Evolutionary conservation across 2,113 vertebrate genomes (phyloP).

Genomic region (Rhinopomastus cyanomelas): DNA sequence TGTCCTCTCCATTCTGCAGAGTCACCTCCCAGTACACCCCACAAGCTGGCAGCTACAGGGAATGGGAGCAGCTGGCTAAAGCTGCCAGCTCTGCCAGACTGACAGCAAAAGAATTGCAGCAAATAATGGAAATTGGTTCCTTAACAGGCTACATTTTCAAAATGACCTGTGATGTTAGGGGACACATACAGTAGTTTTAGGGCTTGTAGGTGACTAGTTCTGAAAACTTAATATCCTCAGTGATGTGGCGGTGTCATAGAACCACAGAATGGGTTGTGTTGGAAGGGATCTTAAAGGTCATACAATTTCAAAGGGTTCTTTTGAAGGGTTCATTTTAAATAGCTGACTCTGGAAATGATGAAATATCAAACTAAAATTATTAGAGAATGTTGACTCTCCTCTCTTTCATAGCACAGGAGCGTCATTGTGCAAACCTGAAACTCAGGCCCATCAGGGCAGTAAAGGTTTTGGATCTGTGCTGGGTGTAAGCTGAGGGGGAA

Average conservation of each 20-base stretch:
- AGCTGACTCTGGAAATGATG: not conserved
- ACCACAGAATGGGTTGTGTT: no score
- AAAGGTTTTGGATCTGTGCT: not conserved
- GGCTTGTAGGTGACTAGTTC: not conserved
- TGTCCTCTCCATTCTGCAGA: not conserved
- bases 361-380: not conserved
- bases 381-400: not conserved
- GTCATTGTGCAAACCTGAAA: not conserved
- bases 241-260: no score
- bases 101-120: not conserved
- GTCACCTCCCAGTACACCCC: not conserved
- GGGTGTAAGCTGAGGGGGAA: not conserved
- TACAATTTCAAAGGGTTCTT: no score
- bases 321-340: not conserved
- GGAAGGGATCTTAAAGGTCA: no score
- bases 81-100: constrained; percentile 5
- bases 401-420: not conserved
- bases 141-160: not conserved
- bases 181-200: not conserved
- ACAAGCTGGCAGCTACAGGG: not conserved
- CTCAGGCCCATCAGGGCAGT: not conserved
- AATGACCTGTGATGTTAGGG: not conserved
- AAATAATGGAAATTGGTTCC: not conserved
- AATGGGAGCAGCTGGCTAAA: not conserved
- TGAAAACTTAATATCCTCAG: not conserved